Conservation (phyloP, 2,113 vertebrate genomes). For the Perca flavescens region DNA sequence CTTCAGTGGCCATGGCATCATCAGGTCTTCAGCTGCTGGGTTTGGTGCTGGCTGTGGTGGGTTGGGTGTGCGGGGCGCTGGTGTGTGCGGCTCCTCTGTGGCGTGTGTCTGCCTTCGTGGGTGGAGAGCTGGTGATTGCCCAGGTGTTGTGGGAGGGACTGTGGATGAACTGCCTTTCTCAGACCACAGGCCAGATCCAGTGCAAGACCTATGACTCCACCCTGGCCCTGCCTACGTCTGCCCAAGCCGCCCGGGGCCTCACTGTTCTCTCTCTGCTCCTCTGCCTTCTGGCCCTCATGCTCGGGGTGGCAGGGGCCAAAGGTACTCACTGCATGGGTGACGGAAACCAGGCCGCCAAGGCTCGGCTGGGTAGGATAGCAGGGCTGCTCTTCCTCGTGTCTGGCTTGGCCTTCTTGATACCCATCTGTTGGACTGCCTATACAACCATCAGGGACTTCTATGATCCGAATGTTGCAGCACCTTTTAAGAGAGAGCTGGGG, state of each 20-base stretch:
- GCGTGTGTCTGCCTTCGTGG: conserved; percentile 89
- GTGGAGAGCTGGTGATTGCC: conserved; percentile 88
- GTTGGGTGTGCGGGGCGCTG: conserved; percentile 84
- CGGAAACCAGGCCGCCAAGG: conserved; percentile 80
- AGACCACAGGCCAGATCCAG: conserved; percentile 85
- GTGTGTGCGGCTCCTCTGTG: conserved; percentile 88
- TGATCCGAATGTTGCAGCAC: conserved; percentile 74
- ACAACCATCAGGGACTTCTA: conserved; percentile 81
- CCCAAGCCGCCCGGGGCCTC: conserved; percentile 85
- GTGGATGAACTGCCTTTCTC: conserved; percentile 92
- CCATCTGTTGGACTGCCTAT: conserved; percentile 80
- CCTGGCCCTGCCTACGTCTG: conserved; percentile 84
- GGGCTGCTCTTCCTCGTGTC: conserved; percentile 80
- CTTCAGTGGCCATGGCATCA: conserved; percentile 82
- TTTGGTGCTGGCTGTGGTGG: conserved; percentile 82
- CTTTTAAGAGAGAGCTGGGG: conserved; percentile 83
- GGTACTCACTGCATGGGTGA: conserved; percentile 88
- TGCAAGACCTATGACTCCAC: conserved; percentile 90
- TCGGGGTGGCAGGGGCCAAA: conserved; percentile 87
- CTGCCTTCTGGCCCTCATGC: conserved; percentile 83
- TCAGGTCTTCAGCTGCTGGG: conserved; percentile 89
- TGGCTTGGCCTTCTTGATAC: conserved; percentile 76
- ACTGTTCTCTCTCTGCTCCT: conserved; percentile 85
- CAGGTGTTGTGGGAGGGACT: conserved; percentile 91
- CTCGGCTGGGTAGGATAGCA: conserved; percentile 75